Conservation (phyloP, 1,140 invertebrate species). For the Aphaenogaster rudis region DNA sequence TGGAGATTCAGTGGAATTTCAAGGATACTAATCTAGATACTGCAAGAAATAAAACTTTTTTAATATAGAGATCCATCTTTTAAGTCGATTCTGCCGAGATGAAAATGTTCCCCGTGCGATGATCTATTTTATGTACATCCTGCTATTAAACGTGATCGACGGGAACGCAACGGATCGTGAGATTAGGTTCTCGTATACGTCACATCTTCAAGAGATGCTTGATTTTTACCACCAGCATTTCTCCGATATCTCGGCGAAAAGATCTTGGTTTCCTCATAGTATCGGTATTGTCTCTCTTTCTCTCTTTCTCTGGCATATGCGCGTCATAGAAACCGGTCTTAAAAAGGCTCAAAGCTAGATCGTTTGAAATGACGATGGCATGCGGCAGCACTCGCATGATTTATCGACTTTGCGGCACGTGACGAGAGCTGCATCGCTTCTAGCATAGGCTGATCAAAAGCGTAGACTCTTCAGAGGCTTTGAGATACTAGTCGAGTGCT, state of each 20-base stretch:
- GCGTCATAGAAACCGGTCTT: not conserved
- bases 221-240: conserved; percentile 15
- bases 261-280: conserved; percentile 78
- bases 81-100: not conserved
- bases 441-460: conserved; percentile 15
- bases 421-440: conserved; percentile 32
- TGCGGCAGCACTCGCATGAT: conserved; percentile 71
- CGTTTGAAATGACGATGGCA: conserved; percentile 72
- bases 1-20: not conserved
- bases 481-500: not conserved
- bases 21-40: not conserved
- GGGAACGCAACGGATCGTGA: not conserved
- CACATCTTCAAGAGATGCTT: not conserved
- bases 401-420: conserved; percentile 68
- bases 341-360: conserved; percentile 71
- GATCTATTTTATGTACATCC: not conserved
- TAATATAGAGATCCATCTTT: not conserved
- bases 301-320: not conserved
- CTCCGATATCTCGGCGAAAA: conserved; percentile 70
- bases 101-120: not conserved
- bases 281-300: conserved; percentile 65
- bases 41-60: not conserved
- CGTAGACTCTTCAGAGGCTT: not conserved
- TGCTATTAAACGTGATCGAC: conserved; percentile 8
- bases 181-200: not conserved